Conservation (phyloP, 1,140 invertebrate genomes). For the Bacillus rossius region DNA sequence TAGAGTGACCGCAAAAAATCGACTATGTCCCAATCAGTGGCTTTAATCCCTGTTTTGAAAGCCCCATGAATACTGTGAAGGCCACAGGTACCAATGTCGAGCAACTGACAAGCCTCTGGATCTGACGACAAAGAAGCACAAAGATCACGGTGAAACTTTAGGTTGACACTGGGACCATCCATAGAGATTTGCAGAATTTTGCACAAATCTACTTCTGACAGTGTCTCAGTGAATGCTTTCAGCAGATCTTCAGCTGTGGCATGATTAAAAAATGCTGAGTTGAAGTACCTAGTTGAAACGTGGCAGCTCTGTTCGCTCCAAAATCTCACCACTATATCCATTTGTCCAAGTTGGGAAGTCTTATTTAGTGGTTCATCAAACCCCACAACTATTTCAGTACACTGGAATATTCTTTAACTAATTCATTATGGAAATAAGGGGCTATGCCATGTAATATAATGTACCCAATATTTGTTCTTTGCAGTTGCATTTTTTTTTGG, state of each 20-base stretch:
- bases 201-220: constrained; percentile 2
- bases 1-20: constrained; percentile 20
- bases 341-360: constrained; percentile 14
- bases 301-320: constrained; percentile 10
- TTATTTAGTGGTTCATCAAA: constrained; percentile 10
- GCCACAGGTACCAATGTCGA: constrained; percentile 23
- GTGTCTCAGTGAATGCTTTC: constrained; percentile 5
- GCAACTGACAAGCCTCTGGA: constrained; percentile 6
- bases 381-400: constrained; percentile 18
- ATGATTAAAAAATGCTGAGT: constrained; percentile 19
- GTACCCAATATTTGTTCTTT: constrained; percentile 22
- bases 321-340: constrained; percentile 19
- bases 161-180: constrained; percentile 22
- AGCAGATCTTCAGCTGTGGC: constrained; percentile 19
- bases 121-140: too few relatives aligned
- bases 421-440: constrained; percentile 21
- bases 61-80: constrained; percentile 24
- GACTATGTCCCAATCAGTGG: constrained; percentile 21
- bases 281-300: constrained; percentile 17
- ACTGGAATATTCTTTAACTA: constrained; percentile 9
- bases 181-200: constrained; percentile 10
- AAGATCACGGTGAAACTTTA: constrained; percentile 1
- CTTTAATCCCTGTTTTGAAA: constrained; percentile 24
- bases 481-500: constrained; percentile 22
- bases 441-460: constrained; percentile 15